phyloP scores from a whole-genome alignment of 1,140 invertebrate species.

The Caenorhabditis remanei region DNA sequence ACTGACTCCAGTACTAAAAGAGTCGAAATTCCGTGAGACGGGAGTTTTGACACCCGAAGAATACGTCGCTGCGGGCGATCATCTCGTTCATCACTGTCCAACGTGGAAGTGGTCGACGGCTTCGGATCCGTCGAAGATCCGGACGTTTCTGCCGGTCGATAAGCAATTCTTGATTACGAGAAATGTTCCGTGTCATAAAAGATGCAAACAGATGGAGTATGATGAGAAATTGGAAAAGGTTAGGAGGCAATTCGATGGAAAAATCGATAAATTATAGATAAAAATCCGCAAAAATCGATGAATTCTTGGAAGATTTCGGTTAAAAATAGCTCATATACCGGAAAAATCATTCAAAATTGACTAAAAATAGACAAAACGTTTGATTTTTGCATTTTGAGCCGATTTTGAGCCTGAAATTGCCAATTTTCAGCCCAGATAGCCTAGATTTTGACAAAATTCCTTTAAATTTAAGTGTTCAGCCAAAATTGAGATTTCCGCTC shows the following conservation, averaged over 20 bases:
- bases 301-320: neutral
- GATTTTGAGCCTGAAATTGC: too few species aligned
- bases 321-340: too few species aligned
- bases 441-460: too few species aligned
- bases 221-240: constrained; percentile 87
- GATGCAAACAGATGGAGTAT: constrained; percentile 87
- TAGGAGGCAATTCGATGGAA: too few species aligned
- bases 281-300: constrained; percentile 23
- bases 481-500: too few species aligned
- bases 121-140: constrained; percentile 85
- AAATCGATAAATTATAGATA: constrained; percentile 21
- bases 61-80: constrained; percentile 97
- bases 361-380: too few species aligned
- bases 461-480: too few species aligned
- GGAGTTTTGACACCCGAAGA: constrained; percentile 93
- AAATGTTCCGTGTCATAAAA: constrained; percentile 82
- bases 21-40: constrained; percentile 98
- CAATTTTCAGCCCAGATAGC: too few species aligned
- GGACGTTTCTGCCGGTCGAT: constrained; percentile 80
- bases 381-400: too few species aligned
- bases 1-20: constrained; percentile 94
- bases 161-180: constrained; percentile 98
- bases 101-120: constrained; percentile 95
- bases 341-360: too few species aligned
- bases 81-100: constrained; percentile 97